Base-by-base conservation (phyloP, 1,140 invertebrate species). In the Drosophila saltans region DNA sequence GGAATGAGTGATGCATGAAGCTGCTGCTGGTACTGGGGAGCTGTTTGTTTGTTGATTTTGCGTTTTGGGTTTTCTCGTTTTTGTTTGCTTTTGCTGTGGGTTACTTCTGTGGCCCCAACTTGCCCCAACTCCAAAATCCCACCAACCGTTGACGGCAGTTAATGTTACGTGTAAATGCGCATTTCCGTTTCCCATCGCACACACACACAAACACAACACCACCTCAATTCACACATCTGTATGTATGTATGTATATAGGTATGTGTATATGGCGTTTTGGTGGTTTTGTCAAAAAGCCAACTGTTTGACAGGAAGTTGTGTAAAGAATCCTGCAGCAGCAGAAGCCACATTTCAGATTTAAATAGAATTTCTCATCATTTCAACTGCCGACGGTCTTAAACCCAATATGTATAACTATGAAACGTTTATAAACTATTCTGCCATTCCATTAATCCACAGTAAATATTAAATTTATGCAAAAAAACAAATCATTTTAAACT, bases 121-220 rank as follows among this genome's bases (percentile, higher is more conserved):
- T 43, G 43, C 41, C 69, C 62, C 43, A 30, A 52, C 62, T 61
- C 45, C 48, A 56, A 75, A 66, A 69, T 39, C 70, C 16, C 16
- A 0, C 36, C 67, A 69, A 24, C 36, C 69, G 67, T 72, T 80
- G 78, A 81, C 77, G 72, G 83, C 83, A 76, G 80, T 88, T 89
- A 89, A 88, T 88, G 83, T 88, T 88, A 88, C 83, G 83, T 88
- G 84, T 88, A 88, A 88, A 88, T 88, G 83, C 83, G 83, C 83
- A 88, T 88, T 88, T 88, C 83, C 83, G 83, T 72, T 88, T 88
- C 80, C 83, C 78, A 77, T 57, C 56, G 67, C 73, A 81, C 40
- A 28, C 66, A 57, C 57, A 8, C 40, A 48, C 26, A 24, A 24
- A 41, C 8, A 26, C 58, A 45, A 30, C 43, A 40, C 61, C 24